Evolutionary conservation across 2,888 invertebrate species (phyloP).

Genomic region (Heliconius ismenius): DNA sequence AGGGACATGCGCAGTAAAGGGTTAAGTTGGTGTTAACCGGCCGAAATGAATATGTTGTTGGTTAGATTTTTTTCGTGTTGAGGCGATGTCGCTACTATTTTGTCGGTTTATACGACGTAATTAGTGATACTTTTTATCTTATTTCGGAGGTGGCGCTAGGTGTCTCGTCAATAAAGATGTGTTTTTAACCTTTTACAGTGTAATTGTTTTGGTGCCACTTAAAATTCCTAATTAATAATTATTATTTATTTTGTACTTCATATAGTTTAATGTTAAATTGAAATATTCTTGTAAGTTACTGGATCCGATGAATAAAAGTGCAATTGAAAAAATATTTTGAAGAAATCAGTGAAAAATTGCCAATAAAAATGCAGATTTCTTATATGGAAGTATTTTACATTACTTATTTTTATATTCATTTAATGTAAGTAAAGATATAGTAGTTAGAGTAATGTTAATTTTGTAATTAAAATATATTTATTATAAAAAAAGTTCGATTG

Average conservation of each 20-base stretch:
- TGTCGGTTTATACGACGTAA: slow-evolving; percentile 51
- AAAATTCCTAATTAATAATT: background rate
- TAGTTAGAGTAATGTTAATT: background rate
- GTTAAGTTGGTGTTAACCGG: slow-evolving; percentile 59
- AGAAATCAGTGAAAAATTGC: background rate
- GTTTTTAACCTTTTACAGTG: slow-evolving; percentile 22
- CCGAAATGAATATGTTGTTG: slow-evolving; percentile 39
- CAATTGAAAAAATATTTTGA: background rate
- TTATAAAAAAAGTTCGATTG: background rate
- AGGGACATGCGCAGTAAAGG: slow-evolving; percentile 81
- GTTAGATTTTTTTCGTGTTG: background rate
- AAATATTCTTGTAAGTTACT: background rate
- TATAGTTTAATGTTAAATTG: background rate
- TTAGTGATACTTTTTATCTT: slow-evolving; percentile 60
- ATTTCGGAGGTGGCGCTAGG: slow-evolving; percentile 47
- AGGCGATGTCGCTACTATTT: slow-evolving; percentile 43
- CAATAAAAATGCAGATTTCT: background rate
- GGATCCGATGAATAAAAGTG: background rate
- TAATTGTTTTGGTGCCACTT: background rate
- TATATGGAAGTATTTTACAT: background rate
- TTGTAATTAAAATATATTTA: background rate
- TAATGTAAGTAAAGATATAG: background rate
- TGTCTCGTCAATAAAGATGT: slow-evolving; percentile 46
- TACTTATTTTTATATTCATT: background rate
- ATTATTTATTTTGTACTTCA: background rate